Conservation (phyloP, 2,113 vertebrate genomes). For the Dinomys branickii region DNA sequence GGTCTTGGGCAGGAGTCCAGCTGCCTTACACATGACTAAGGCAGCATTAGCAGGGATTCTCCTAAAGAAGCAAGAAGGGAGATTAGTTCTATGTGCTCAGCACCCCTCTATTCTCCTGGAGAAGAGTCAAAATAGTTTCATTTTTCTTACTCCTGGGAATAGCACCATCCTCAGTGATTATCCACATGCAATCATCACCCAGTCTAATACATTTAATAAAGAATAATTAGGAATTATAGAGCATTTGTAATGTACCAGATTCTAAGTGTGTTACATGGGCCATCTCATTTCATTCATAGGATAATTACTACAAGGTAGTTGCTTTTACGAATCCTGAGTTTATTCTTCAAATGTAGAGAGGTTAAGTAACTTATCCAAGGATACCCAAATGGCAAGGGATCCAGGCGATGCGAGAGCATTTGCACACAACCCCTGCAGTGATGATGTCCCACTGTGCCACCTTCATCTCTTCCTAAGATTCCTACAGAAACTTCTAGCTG, state of each 20-base stretch:
- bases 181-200: neutral
- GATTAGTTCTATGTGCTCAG: neutral
- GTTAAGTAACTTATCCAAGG: neutral
- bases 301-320: neutral
- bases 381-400: neutral
- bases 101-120: neutral
- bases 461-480: neutral
- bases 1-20: neutral
- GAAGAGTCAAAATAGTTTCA: neutral
- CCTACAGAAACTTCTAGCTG: neutral
- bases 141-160: neutral
- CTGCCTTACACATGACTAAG: neutral
- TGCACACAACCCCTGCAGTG: neutral
- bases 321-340: neutral
- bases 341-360: neutral
- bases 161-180: neutral
- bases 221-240: neutral
- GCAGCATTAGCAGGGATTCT: neutral
- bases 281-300: conserved; percentile 2
- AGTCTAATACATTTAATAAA: neutral
- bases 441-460: neutral
- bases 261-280: neutral
- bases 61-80: neutral
- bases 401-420: neutral
- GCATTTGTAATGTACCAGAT: neutral